A percentile compares a stretch with the other conserved stretches of the same genome.
Evolutionary conservation across 2,888 invertebrate genomes (phyloP).

Genomic region (Neria commutata): DNA sequence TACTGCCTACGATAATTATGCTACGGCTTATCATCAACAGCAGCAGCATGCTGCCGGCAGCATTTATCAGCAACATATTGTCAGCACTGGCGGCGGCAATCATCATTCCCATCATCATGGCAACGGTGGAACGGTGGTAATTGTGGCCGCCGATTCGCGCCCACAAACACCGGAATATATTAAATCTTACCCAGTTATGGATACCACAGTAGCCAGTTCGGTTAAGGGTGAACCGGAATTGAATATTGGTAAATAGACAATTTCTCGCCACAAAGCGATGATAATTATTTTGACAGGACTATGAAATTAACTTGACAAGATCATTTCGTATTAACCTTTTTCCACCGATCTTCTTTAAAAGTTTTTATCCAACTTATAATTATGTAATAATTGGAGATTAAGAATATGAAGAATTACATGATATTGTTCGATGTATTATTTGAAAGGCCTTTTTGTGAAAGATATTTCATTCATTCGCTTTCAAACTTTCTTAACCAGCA

Average conservation of each 20-base stretch:
- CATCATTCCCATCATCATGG: conserved; percentile 30
- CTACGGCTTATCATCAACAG: conserved; percentile 25
- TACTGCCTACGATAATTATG: conserved; percentile 25
- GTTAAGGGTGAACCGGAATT: conserved; percentile 61
- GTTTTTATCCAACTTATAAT: too few species aligned
- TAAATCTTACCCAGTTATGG: conserved; percentile 62
- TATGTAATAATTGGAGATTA: too few species aligned
- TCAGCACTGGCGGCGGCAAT: conserved; percentile 13
- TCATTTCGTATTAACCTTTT: neutral
- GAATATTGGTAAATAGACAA: conserved; percentile 57
- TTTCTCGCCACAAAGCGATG: neutral
- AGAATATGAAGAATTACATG: too few species aligned
- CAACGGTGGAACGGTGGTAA: conserved; percentile 36
- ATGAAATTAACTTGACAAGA: neutral
- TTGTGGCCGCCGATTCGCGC: conserved; percentile 53
- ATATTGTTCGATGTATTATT: too few species aligned
- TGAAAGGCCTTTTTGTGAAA: too few species aligned
- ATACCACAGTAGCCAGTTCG: conserved; percentile 62
- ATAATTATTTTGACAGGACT: neutral
- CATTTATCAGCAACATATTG: conserved; percentile 32
- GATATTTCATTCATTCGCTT: too few species aligned
- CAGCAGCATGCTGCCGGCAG: conserved; percentile 16
- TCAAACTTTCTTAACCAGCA: too few species aligned
- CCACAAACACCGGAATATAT: conserved; percentile 62
- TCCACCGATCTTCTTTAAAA: too few species aligned